Evolutionary conservation across 1,140 invertebrate species (phyloP).

Genomic region (Homarus americanus): DNA sequence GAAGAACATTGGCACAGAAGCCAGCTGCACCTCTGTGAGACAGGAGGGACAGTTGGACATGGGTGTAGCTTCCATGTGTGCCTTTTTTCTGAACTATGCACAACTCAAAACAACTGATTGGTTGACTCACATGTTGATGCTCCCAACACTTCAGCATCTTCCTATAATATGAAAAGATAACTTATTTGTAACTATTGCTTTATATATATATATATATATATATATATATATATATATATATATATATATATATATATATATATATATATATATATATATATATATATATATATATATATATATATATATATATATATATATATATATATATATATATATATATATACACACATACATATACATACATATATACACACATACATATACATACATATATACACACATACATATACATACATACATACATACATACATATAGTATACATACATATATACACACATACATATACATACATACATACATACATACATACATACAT

Average conservation of each 20-base stretch:
- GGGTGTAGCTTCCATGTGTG: no score
- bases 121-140: no score
- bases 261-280: not conserved
- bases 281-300: not conserved
- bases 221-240: conserved; percentile 9
- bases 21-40: no score
- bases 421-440: not conserved
- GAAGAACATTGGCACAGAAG: no score
- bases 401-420: not conserved
- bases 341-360: conserved; percentile 2
- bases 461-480: not conserved
- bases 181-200: no score
- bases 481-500: no score
- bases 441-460: not conserved
- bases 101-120: no score
- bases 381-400: not conserved
- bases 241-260: no score
- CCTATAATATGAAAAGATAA: no score
- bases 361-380: not conserved
- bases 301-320: not conserved
- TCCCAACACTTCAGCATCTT: no score
- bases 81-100: no score
- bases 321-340: not conserved
- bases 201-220: conserved; percentile 23
- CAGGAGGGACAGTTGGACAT: no score